Percentiles rank a stretch among this genome's conserved stretches.
Conservation (phyloP, 2,888 invertebrate genomes). For the Vesta saturnalis region DNA sequence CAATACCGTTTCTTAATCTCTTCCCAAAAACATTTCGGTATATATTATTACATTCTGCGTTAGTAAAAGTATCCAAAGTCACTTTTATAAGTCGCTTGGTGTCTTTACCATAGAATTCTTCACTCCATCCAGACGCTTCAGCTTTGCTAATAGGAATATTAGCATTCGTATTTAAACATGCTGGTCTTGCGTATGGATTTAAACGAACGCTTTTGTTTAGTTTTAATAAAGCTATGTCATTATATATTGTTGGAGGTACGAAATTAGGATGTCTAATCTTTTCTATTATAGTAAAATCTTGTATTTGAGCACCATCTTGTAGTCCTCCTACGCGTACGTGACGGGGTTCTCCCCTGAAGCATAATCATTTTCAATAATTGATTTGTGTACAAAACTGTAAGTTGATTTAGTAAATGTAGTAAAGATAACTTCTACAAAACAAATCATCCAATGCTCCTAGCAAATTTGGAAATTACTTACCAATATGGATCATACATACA, state of each 20-base stretch:
- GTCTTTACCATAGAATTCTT: constrained; percentile 51
- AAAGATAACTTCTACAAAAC: too few relatives aligned
- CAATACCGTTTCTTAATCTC: constrained; percentile 57
- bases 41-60: constrained; percentile 52
- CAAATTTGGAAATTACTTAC: constrained; percentile 25
- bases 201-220: constrained; percentile 54
- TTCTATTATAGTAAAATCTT: constrained; percentile 48
- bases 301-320: constrained; percentile 50
- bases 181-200: constrained; percentile 65
- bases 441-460: neutral
- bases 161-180: constrained; percentile 65
- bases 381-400: too few relatives aligned
- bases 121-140: constrained; percentile 73
- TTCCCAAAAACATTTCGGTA: constrained; percentile 21
- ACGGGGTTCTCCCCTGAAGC: constrained; percentile 54
- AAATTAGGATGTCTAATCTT: constrained; percentile 58
- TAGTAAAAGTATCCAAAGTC: constrained; percentile 55
- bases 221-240: constrained; percentile 63
- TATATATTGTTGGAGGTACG: constrained; percentile 55
- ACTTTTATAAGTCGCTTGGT: constrained; percentile 62
- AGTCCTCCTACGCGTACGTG: constrained; percentile 63
- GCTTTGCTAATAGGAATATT: constrained; percentile 54
- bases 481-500: constrained; percentile 58
- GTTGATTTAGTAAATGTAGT: too few relatives aligned
- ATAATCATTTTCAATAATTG: too few relatives aligned